Conservation (phyloP, 37 sponge, comb jelly and placozoan species). For the Amphimedon queenslandica region DNA sequence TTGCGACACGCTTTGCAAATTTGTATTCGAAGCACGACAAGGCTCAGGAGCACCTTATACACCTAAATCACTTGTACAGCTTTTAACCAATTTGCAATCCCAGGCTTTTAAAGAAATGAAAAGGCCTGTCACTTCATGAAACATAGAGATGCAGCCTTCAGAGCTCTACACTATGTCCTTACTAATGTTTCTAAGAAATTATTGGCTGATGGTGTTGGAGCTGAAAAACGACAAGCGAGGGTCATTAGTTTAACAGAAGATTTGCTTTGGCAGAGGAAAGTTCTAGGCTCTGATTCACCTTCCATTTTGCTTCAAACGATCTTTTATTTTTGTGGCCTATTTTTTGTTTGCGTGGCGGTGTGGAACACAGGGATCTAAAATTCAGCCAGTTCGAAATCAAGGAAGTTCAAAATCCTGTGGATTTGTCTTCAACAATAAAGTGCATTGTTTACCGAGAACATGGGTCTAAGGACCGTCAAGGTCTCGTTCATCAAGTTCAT, state of each 20-base stretch:
- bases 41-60: background rate
- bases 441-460: background rate
- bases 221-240: background rate
- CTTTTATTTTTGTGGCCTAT: slow-evolving; percentile 2
- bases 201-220: background rate
- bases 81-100: background rate
- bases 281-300: background rate
- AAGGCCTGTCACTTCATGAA: slow-evolving; percentile 6
- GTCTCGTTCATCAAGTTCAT: slow-evolving; percentile 4
- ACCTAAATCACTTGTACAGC: slow-evolving; percentile 1
- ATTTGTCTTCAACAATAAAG: background rate
- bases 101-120: background rate
- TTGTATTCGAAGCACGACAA: background rate
- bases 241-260: slow-evolving; percentile 6
- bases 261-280: background rate
- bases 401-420: background rate
- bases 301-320: background rate
- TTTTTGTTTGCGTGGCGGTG: background rate
- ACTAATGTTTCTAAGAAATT: background rate
- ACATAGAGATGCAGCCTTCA: background rate
- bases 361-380: background rate
- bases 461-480: slow-evolving; percentile 4
- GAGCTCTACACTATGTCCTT: background rate
- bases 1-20: background rate
- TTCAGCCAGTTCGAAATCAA: background rate